These are phyloP conservation scores for Burhinus bistriatus DNA, from an alignment of 2,113 vertebrate genomes.

Conservation along the genomic window DNA sequence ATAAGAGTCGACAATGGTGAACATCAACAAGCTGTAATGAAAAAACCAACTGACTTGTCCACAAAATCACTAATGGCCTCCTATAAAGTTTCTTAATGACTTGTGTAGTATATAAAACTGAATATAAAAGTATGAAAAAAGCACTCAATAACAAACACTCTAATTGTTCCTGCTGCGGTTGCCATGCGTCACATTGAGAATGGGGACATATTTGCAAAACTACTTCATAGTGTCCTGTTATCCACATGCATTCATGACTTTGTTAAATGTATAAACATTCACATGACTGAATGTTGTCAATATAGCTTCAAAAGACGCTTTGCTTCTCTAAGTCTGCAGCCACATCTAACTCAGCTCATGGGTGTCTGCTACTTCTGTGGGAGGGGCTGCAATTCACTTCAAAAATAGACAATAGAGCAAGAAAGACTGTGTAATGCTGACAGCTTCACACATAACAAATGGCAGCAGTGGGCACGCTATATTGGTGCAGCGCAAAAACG, in stretches of 20 bases:
- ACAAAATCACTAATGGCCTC: neutral
- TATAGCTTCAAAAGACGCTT: neutral
- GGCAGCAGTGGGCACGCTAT: neutral
- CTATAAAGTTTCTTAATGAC: neutral
- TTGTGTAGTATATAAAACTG: neutral
- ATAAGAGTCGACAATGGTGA: neutral
- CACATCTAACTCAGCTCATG: neutral
- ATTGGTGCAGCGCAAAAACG: neutral
- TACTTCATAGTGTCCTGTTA: neutral
- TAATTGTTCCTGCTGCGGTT: neutral
- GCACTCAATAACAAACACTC: neutral
- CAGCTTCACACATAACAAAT: neutral
- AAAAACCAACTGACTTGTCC: neutral
- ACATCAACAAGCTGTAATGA: neutral
- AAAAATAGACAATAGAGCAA: neutral
- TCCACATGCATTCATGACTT: neutral
- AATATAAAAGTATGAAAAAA: neutral
- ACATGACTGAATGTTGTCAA: neutral
- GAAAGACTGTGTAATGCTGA: neutral
- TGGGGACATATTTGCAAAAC: neutral
- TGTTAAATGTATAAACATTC: neutral
- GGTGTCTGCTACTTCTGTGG: neutral
- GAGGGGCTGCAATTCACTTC: neutral
- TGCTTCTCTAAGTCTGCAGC: neutral
- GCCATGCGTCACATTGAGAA: neutral